A percentile compares a stretch with the other conserved stretches of the same genome.
These are phyloP conservation scores for Hestina assimilis DNA, from an alignment of 1,140 invertebrate species.

Conservation along the genomic window DNA sequence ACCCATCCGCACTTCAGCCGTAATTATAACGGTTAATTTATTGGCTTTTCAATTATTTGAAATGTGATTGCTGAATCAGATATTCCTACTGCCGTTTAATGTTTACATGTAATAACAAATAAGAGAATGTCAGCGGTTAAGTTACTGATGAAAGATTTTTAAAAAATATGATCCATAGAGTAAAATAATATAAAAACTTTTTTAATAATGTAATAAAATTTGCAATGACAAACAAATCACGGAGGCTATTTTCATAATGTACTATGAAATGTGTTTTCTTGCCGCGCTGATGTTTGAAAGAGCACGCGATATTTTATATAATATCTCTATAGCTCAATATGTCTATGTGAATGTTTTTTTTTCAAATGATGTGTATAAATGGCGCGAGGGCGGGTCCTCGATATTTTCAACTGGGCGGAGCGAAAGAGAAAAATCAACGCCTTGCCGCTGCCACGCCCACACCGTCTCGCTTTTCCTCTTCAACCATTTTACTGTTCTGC, in stretches of 20 bases:
- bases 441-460: slow-evolving; percentile 61
- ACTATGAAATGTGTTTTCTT: not conserved
- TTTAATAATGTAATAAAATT: no score
- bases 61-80: no score
- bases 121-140: no score
- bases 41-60: not conserved
- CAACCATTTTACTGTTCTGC: slow-evolving; percentile 44
- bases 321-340: slow-evolving; percentile 3
- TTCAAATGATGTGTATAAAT: slow-evolving; percentile 35
- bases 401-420: slow-evolving; percentile 67
- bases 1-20: slow-evolving; percentile 12
- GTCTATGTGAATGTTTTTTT: slow-evolving; percentile 25
- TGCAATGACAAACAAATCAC: no score
- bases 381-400: slow-evolving; percentile 52
- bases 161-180: no score
- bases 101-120: no score
- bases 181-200: no score
- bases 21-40: not conserved
- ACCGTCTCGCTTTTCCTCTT: slow-evolving; percentile 42
- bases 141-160: no score
- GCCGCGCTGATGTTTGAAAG: not conserved
- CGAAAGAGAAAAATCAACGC: slow-evolving; percentile 66
- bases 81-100: no score
- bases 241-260: not conserved
- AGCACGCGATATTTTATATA: not conserved